Evolutionary conservation across 2,113 vertebrate species (phyloP).

Genomic region (Nothobranchius kuhntae): DNA sequence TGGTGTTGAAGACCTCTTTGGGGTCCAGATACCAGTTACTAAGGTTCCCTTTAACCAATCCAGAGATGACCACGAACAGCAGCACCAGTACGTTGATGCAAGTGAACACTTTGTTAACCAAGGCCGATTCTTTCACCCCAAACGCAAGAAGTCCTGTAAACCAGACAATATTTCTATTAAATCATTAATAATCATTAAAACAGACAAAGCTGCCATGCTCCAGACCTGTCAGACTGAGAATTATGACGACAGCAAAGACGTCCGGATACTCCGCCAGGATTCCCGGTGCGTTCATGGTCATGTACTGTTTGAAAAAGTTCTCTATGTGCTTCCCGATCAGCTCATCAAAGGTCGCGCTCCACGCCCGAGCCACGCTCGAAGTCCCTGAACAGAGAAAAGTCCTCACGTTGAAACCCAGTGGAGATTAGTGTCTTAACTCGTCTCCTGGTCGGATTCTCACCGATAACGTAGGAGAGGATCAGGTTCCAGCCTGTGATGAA

Average conservation of each 20-base stretch:
- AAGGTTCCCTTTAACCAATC: constrained; percentile 89
- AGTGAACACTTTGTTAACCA: constrained; percentile 96
- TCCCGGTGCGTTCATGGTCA: constrained; percentile 85
- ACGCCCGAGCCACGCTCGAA: constrained; percentile 93
- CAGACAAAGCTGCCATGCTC: background rate
- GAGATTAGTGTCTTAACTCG: background rate
- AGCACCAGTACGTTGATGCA: constrained; percentile 93
- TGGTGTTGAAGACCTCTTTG: constrained; percentile 75
- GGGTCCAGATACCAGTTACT: constrained; percentile 89
- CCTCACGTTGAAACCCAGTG: background rate
- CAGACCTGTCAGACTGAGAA: constrained; percentile 88
- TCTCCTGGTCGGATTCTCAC: constrained; percentile 72
- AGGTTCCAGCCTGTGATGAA: constrained; percentile 98
- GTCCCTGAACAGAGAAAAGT: constrained; percentile 81
- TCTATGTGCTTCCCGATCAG: constrained; percentile 87
- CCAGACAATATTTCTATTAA: background rate
- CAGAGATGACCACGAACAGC: constrained; percentile 89
- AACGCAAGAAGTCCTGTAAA: constrained; percentile 86
- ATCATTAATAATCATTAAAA: background rate
- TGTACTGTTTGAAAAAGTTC: constrained; percentile 79
- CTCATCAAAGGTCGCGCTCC: constrained; percentile 94
- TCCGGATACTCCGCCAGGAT: constrained; percentile 91
- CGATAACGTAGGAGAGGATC: constrained; percentile 95
- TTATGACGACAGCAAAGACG: constrained; percentile 91
- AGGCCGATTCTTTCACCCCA: constrained; percentile 94